Conservation (phyloP, 2,113 vertebrate species). For the Peromyscus maniculatus region DNA sequence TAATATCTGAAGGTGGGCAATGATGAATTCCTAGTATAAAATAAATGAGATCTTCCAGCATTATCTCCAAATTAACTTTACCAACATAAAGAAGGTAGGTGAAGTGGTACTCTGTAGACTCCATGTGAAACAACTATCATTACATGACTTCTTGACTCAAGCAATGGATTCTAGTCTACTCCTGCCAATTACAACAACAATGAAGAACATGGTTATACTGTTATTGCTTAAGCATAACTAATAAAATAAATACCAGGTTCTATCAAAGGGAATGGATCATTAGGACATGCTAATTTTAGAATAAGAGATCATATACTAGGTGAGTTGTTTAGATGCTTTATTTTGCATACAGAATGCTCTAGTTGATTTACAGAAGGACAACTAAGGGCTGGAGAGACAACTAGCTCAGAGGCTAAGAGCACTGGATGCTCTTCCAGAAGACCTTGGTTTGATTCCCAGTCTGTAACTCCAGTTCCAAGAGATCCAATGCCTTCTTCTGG, state of each 20-base stretch:
- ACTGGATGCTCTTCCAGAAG: not conserved
- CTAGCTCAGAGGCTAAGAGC: not conserved
- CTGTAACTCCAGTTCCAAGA: not conserved
- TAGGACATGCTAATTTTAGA: not conserved
- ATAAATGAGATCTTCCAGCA: not conserved
- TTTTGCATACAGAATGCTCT: constrained; percentile 20
- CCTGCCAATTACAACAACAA: constrained; percentile 32
- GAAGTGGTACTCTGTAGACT: not conserved
- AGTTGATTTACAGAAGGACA: not conserved
- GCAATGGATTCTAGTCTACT: not conserved
- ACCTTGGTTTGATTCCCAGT: not conserved
- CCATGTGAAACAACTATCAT: constrained; percentile 29
- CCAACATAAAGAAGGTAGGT: constrained; percentile 23
- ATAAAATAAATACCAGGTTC: constrained; percentile 23
- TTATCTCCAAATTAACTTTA: constrained; percentile 41
- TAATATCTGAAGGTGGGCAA: not conserved
- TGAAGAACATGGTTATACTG: not conserved
- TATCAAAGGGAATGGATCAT: not conserved
- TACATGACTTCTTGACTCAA: constrained; percentile 14
- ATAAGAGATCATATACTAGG: not conserved
- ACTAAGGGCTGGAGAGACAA: not conserved
- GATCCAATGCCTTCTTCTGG: not conserved
- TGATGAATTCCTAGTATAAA: constrained; percentile 26
- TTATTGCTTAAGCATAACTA: not conserved
- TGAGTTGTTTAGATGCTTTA: constrained; percentile 9